Evolutionary conservation across 2,113 vertebrate genomes (phyloP).

Genomic region (Sturnira hondurensis): DNA sequence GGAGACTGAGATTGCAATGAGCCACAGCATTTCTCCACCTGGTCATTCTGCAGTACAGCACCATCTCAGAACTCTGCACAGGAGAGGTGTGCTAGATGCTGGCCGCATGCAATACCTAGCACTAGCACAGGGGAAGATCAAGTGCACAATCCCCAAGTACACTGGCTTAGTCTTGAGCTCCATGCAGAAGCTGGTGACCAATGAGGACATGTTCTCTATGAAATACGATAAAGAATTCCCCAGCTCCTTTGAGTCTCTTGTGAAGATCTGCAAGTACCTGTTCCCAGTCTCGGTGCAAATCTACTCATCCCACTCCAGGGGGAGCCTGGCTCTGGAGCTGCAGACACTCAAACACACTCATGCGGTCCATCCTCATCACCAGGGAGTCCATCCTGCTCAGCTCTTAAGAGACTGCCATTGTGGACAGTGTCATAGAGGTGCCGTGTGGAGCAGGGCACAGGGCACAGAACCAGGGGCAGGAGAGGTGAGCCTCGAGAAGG

Average conservation of each 20-base stretch:
- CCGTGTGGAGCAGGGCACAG: conserved; percentile 81
- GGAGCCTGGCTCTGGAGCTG: conserved; percentile 93
- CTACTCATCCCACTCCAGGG: conserved; percentile 95
- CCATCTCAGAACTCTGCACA: neutral
- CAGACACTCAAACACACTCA: conserved; percentile 96
- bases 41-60: accelerated
- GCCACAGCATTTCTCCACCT: neutral
- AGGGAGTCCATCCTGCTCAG: conserved; percentile 95
- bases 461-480: conserved; percentile 84
- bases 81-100: neutral
- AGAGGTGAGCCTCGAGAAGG: conserved; percentile 88
- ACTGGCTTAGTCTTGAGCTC: conserved; percentile 95
- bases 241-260: conserved; percentile 93
- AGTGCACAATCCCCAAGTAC: conserved; percentile 96
- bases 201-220: conserved; percentile 94
- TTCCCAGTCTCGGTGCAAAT: conserved; percentile 94
- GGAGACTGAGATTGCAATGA: conserved; percentile 93
- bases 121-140: conserved; percentile 95
- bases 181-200: conserved; percentile 94
- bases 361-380: conserved; percentile 94
- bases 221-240: conserved; percentile 95
- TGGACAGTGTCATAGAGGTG: conserved; percentile 95
- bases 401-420: conserved; percentile 94
- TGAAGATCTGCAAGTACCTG: conserved; percentile 94
- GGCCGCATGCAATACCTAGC: conserved; percentile 82